Evolutionary conservation across 2,888 invertebrate genomes (phyloP).

Genomic region (Arge pagana): DNA sequence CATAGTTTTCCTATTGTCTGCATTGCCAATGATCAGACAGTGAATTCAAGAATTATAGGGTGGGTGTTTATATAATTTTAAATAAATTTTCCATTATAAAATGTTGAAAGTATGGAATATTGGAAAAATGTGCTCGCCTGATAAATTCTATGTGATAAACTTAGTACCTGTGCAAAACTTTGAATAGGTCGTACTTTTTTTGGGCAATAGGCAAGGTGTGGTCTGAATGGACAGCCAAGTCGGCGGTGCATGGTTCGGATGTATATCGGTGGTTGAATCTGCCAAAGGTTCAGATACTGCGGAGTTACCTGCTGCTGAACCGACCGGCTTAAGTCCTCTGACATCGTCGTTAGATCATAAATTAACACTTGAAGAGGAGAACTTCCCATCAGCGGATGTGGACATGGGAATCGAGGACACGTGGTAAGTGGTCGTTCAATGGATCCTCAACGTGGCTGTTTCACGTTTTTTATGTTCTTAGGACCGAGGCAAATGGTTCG

Average conservation of each 20-base stretch:
- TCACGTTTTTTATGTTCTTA: slow-evolving; percentile 23
- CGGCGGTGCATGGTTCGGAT: slow-evolving; percentile 46
- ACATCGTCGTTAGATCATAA: slow-evolving; percentile 52
- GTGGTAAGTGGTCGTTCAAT: slow-evolving; percentile 45
- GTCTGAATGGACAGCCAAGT: slow-evolving; percentile 54
- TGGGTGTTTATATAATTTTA: too few relatives aligned
- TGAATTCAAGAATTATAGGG: too few relatives aligned
- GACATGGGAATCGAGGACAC: slow-evolving; percentile 60
- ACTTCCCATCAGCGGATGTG: slow-evolving; percentile 41
- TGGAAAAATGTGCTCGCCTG: too few relatives aligned
- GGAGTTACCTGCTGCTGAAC: slow-evolving; percentile 48
- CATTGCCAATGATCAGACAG: too few relatives aligned
- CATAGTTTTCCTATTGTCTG: too few relatives aligned
- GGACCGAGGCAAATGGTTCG: slow-evolving; percentile 52
- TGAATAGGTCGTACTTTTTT: too few relatives aligned
- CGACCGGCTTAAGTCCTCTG: slow-evolving; percentile 52
- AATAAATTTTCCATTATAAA: too few relatives aligned
- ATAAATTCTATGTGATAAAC: too few relatives aligned
- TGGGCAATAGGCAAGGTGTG: slow-evolving; percentile 31
- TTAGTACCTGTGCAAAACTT: too few relatives aligned
- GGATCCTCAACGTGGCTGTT: slow-evolving; percentile 1
- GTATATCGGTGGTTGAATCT: slow-evolving; percentile 51
- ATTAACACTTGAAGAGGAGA: slow-evolving; percentile 51
- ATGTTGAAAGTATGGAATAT: too few relatives aligned
- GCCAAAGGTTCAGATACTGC: slow-evolving; percentile 37